Evolutionary conservation across 2,888 invertebrate species (phyloP).

Genomic region (Orthosia gracilis): DNA sequence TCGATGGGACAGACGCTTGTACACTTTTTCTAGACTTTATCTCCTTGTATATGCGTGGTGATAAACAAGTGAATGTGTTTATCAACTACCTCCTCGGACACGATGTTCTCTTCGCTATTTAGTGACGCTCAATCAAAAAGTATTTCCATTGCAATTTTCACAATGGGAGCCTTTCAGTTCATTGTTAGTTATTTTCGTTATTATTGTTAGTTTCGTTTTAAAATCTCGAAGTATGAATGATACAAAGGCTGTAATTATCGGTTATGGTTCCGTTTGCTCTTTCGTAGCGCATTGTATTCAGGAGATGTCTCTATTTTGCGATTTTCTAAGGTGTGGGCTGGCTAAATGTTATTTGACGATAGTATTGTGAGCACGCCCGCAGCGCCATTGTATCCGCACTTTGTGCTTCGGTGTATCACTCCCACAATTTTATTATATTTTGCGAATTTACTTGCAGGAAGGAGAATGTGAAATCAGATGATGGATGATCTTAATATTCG

Average conservation of each 20-base stretch:
- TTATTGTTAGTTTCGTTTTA: conserved; percentile 82
- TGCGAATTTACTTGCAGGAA: conserved; percentile 85
- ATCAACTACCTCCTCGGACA: conserved; percentile 38
- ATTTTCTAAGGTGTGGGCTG: conserved; percentile 90
- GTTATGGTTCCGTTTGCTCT: conserved; percentile 85
- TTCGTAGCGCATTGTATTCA: conserved; percentile 83
- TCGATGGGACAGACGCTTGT: conserved; percentile 25
- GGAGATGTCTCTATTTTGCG: conserved; percentile 90
- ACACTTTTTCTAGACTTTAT: conserved; percentile 49
- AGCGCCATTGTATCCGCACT: conserved; percentile 81
- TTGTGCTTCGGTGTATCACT: conserved; percentile 87
- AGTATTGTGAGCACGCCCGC: conserved; percentile 88
- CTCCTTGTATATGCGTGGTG: conserved; percentile 29
- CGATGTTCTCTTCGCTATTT: conserved; percentile 55
- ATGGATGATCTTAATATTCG: conserved; percentile 83
- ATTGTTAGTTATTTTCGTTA: conserved; percentile 82
- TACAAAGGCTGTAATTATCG: conserved; percentile 90
- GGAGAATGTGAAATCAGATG: conserved; percentile 78
- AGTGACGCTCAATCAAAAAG: conserved; percentile 74
- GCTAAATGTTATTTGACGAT: conserved; percentile 91
- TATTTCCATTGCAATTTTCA: conserved; percentile 76
- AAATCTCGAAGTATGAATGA: conserved; percentile 80
- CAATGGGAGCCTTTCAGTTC: conserved; percentile 71
- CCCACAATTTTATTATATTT: conserved; percentile 88
- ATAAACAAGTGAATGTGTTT: conserved; percentile 55